phyloP scores from a whole-genome alignment of 2,113 vertebrate species.

The Ramphastos sulfuratus region DNA sequence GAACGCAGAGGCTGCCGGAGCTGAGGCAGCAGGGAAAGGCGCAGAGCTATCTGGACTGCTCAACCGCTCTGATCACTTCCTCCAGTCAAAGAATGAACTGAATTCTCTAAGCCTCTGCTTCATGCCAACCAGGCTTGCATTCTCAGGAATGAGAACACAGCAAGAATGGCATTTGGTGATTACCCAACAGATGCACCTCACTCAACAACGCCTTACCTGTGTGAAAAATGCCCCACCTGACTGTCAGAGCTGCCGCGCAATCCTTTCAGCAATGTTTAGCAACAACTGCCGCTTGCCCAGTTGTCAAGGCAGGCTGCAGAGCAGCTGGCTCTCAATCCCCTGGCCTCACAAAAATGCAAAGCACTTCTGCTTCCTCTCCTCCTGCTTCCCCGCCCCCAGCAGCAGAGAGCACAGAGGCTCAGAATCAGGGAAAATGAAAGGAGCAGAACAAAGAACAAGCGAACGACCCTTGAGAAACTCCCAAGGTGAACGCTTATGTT shows the following conservation, averaged over 20 bases:
- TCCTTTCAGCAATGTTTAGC: background rate
- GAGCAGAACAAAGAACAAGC: background rate
- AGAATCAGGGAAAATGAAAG: background rate
- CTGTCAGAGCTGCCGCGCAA: background rate
- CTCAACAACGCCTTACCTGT: conserved; percentile 41
- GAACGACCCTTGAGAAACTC: background rate
- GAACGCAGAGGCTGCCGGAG: conserved; percentile 73
- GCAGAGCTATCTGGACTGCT: conserved; percentile 43
- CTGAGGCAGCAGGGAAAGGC: conserved; percentile 70
- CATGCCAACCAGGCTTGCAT: conserved; percentile 44
- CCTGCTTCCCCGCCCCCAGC: background rate
- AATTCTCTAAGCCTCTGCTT: conserved; percentile 69
- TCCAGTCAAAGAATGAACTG: conserved; percentile 76
- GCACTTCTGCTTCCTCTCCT: background rate
- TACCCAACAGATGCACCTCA: background rate
- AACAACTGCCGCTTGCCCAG: background rate
- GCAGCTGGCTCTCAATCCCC: conserved; percentile 39
- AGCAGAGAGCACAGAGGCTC: background rate
- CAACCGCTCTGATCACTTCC: conserved; percentile 63
- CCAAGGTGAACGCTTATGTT: background rate
- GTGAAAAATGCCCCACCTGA: background rate
- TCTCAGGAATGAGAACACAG: conserved; percentile 35
- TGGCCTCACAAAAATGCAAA: conserved; percentile 29
- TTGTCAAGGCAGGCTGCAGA: conserved; percentile 39
- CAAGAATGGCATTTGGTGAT: conserved; percentile 6